Evolutionary conservation across 2,113 vertebrate genomes (phyloP).

Genomic region (Scatophagus argus): DNA sequence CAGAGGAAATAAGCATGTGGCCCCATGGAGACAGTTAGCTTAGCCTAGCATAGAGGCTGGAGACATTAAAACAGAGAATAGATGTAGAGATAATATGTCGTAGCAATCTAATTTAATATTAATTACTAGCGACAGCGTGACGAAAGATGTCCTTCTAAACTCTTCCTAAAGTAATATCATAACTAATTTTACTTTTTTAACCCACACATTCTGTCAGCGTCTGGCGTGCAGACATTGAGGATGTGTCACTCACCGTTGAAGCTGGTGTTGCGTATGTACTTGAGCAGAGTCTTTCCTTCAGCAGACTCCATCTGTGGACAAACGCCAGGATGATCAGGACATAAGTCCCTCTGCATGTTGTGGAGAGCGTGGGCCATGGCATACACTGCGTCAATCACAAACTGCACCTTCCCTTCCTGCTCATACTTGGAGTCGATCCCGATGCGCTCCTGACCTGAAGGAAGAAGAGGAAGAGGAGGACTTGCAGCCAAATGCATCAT

Average conservation of each 20-base stretch:
- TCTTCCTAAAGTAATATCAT: not conserved
- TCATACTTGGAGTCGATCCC: slow-evolving; percentile 81
- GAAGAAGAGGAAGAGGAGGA: slow-evolving; percentile 2
- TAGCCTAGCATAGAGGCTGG: not conserved
- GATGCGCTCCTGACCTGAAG: slow-evolving; percentile 82
- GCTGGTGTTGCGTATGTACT: slow-evolving; percentile 80
- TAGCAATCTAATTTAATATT: too few relatives aligned
- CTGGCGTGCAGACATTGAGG: not conserved
- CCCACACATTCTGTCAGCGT: not conserved
- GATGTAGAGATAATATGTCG: too few relatives aligned
- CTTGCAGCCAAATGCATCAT: slow-evolving; percentile 36
- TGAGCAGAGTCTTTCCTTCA: slow-evolving; percentile 81
- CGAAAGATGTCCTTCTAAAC: slow-evolving; percentile 21
- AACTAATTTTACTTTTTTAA: not conserved
- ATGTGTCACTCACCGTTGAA: slow-evolving; percentile 79
- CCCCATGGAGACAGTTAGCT: not conserved
- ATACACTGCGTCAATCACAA: slow-evolving; percentile 83
- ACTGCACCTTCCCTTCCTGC: slow-evolving; percentile 85
- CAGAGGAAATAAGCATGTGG: not conserved
- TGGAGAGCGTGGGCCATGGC: slow-evolving; percentile 83
- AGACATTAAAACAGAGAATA: too few relatives aligned
- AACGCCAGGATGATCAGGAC: slow-evolving; percentile 76
- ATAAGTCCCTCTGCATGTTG: slow-evolving; percentile 82
- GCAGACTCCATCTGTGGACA: slow-evolving; percentile 81
- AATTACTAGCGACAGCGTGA: too few relatives aligned